Evolutionary conservation across 37 sponge, comb jelly and placozoan species (phyloP).

Genomic region (Chondrosia reniformis): DNA sequence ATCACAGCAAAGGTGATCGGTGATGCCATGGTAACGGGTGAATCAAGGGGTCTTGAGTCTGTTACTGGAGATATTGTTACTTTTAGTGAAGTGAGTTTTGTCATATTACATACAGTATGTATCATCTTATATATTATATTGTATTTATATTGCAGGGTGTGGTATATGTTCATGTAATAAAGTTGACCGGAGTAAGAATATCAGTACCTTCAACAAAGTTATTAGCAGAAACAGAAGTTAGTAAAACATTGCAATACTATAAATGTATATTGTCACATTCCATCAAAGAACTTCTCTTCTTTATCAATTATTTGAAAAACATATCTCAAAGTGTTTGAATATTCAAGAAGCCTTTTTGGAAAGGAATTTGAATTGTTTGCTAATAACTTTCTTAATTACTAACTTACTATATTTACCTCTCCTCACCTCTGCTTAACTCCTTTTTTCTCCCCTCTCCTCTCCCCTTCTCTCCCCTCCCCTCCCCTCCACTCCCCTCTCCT

Average conservation of each 20-base stretch:
- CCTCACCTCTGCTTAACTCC: not conserved
- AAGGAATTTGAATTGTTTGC: too few relatives aligned
- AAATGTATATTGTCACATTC: too few relatives aligned
- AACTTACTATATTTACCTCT: too few relatives aligned
- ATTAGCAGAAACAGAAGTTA: conserved; percentile 66
- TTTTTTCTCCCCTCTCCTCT: not conserved
- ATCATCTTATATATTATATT: not conserved
- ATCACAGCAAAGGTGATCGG: conserved; percentile 47
- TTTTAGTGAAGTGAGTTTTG: conserved; percentile 24
- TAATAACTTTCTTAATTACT: too few relatives aligned
- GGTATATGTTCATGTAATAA: conserved; percentile 62
- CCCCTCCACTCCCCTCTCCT: not conserved
- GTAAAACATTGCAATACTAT: too few relatives aligned
- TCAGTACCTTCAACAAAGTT: conserved; percentile 52
- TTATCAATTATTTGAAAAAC: too few relatives aligned
- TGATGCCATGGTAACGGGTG: conserved; percentile 44
- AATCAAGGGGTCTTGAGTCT: conserved; percentile 41
- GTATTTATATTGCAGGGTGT: conserved; percentile 32
- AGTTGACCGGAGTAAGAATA: conserved; percentile 80
- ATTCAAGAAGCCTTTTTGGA: too few relatives aligned
- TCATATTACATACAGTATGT: conserved; percentile 2
- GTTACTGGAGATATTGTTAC: conserved; percentile 22
- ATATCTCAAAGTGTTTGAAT: too few relatives aligned
- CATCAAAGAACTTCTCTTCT: too few relatives aligned
- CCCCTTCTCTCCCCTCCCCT: not conserved